Base-by-base conservation (phyloP, 2,888 invertebrate genomes). In the Nemurella pictetii region DNA sequence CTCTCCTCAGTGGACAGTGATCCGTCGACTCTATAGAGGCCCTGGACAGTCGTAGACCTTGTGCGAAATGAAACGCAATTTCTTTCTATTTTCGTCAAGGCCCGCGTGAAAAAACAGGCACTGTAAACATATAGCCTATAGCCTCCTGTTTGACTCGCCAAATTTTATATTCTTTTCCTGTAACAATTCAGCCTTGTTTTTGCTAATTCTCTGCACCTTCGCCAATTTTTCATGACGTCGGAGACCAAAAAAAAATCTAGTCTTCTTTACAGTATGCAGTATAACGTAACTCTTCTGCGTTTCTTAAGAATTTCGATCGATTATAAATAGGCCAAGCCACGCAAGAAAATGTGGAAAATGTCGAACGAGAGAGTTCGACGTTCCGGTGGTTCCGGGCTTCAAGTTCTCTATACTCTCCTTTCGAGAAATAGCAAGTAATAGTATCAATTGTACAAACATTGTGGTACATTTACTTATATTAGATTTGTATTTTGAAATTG, bases 81-180 rank as follows among this genome's bases (percentile, higher is more conserved):
- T 35, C 80, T 35, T n/a, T 32, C 80, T 81, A 81, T 81, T 81
- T 36, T 81, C 80, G 80, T 81, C 80, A 81, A 81, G 80, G 80
- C 36, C 35, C 35, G 29, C 7, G 35, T 26, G 27, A 36, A 36
- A 81, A 81, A 81, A 32, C 80, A 81, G 35, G 4, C 29, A n/a
- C 35, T 81, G 12, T 5, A 35, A 55, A 32, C 29, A 81, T 81
- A 36, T 25, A 35, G 55, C 55, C 55, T 35, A 36, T 35, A 81
- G 80, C 36, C 75, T 26, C 25, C 3, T 75, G 73, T 73, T 25
- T 73, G 20, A 75, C 75, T 75, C 12, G 75, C 27, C 75, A 75
- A 75, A 75, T 25, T 75, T 28, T 75, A 26, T 75, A 27, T 75
- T 75, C 28, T 75, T 75, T 75, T 75, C 75, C 28, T 75, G 75